phyloP scores from a whole-genome alignment of 2,797 vertebrate genomes.

The Anguilla marmorata region DNA sequence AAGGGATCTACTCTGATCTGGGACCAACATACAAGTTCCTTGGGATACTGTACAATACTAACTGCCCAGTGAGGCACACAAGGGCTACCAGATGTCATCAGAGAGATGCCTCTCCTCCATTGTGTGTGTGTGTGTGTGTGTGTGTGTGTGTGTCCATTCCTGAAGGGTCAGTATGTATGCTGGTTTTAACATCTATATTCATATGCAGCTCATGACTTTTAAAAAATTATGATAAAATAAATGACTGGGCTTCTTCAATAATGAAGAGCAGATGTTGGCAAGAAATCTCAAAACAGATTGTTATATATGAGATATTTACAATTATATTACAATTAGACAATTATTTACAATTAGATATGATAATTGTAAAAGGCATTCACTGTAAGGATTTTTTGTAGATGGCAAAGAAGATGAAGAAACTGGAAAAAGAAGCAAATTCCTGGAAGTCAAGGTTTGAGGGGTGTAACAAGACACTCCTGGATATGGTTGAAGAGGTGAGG shows the following conservation, averaged over 20 bases:
- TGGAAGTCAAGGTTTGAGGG: conserved; percentile 96
- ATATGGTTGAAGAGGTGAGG: conserved; percentile 95
- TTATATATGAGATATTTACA: no score
- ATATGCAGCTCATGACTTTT: no score
- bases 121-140: no score
- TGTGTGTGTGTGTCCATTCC: no score
- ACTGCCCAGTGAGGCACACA: neutral
- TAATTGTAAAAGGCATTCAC: neutral
- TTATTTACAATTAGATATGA: neutral
- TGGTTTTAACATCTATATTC: no score
- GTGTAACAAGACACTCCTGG: conserved; percentile 91
- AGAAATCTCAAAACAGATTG: no score
- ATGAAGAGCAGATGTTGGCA: no score
- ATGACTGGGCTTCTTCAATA: no score
- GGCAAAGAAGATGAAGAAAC: conserved; percentile 96
- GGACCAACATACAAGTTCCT: neutral
- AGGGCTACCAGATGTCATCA: no score
- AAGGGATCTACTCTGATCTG: neutral
- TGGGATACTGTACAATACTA: neutral
- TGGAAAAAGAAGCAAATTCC: conserved; percentile 92
- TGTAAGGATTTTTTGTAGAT: conserved; percentile 72
- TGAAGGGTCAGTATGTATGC: no score
- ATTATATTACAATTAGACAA: neutral
- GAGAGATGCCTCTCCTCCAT: no score
- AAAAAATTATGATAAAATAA: no score